Conservation (phyloP, 2,113 vertebrate genomes). For the Eulacestoma nigropectus region DNA sequence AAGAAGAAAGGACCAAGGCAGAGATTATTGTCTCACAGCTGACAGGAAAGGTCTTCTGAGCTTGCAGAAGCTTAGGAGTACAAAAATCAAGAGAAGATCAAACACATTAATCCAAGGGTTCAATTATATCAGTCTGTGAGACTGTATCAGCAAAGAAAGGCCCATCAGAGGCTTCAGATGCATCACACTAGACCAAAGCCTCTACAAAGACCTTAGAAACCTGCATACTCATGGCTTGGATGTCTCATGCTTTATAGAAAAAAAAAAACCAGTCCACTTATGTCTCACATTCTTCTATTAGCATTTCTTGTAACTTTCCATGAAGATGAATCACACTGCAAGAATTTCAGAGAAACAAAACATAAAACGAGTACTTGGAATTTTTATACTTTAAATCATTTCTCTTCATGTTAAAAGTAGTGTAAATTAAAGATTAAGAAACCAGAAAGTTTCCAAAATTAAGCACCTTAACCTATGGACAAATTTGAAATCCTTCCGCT, state of each 20-base stretch:
- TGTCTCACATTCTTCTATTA: not conserved
- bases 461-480: not conserved
- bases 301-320: not conserved
- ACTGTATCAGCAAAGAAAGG: not conserved
- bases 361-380: not conserved
- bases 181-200: not conserved
- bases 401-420: not conserved
- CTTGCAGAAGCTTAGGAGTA: not conserved
- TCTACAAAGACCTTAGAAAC: not conserved
- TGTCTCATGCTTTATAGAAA: not conserved
- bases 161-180: not conserved
- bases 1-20: not conserved
- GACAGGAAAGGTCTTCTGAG: not conserved
- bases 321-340: not conserved
- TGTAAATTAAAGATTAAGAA: not conserved
- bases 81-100: not conserved
- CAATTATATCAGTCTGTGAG: not conserved
- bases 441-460: not conserved
- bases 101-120: not conserved
- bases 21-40: not conserved
- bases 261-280: not conserved
- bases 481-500: not conserved
- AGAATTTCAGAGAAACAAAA: not conserved
- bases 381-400: not conserved
- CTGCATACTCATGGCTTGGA: not conserved